Evolutionary conservation across 2,113 vertebrate genomes (phyloP), one percentile per base, ranked within the genome.

Genomic region (Pteruthius melanotis): DNA sequence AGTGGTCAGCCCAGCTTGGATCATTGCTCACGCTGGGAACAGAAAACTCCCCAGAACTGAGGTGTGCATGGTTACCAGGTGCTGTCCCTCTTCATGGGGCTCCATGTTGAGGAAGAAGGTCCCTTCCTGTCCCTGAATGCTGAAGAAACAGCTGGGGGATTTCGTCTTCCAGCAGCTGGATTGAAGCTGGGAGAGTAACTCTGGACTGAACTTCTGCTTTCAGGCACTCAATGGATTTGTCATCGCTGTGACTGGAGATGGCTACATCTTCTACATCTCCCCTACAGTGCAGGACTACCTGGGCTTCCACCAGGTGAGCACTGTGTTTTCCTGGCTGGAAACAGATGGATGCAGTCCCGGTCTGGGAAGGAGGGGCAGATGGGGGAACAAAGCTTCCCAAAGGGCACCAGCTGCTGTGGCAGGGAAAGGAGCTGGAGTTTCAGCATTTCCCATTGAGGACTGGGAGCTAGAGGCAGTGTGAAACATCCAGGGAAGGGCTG

Each of bases 161-260:
- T 59, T 63, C 4, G 45, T 30, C 3, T 15, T 60, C 31, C 56
- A 75, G 56, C 56, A 79, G 40, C 50, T 59, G 52, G 21, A 17
- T 24, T 76, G 31, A n/a, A 89, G 28, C 37, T 87, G 31, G 12
- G 26, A 45, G 35, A 27, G 22, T 94, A 94, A 94, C 39, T 72
- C 27, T 50, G 30, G 27, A 3, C 26, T 78, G 33, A 47, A 81
- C 37, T 70, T 94, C 3, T 57, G 18, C 47, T 96, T 96, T 87
- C 76, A 96, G 94, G 93, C 91, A 20, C 87, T 96, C 37, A 84
- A 94, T 27, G 93, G 91, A n/a, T 96, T 96, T 89, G 72, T 96
- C 68, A 87, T 95, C 0, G n/a, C 56, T 0, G 87, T 95, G 80
- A 89, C 91, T 0, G 89, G 64, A 39, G 94, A 96, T 1, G 91